Base-by-base conservation (phyloP, 2,888 invertebrate genomes). In the Perizoma flavofasciatum region DNA sequence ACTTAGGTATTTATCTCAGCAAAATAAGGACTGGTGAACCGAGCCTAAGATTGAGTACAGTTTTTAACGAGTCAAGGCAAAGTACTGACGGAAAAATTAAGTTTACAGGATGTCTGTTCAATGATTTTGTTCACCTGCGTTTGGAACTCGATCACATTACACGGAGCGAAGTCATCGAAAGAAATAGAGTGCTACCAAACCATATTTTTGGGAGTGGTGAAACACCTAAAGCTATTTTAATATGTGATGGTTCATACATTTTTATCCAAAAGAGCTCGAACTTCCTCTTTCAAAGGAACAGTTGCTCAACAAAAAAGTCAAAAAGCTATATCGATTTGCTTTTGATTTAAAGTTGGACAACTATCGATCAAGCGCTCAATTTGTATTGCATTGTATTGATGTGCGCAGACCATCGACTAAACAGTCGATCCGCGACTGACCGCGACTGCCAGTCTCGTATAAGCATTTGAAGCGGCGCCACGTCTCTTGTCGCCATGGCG, bases 361-460 rank as follows among this genome's bases (percentile, higher is more conserved):
- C 22, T 22, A 22, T 22, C 22, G 22, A 22, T 22, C 22, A 22
- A 22, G 22, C 22, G 22, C 22, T 22, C 22, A 22, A 22, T 22
- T 22, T 48, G 49, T 56, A 56, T 56, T 56, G 56, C 56, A 56
- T 45, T 56, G 55, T 55, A 49, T 43, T 55, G 43, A 55, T 44
- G 55, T 55, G 55, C 55, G 55, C 49, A 55, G 41, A 56, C 49
- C 56, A 56, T 50, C 50, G 56, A 56, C 46, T 56, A 56, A 56
- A 50, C 33, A 56, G 56, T 56, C 56, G n/a, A n/a, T n/a, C n/a
- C n/a, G n/a, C n/a, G n/a, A n/a, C n/a, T n/a, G n/a, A n/a, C n/a
- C n/a, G n/a, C n/a, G n/a, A n/a, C n/a, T n/a, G n/a, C n/a, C n/a
- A n/a, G n/a, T n/a, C n/a, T n/a, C n/a, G n/a, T n/a, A n/a, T n/a